These are phyloP conservation scores for Dinocampus coccinellae DNA, from an alignment of 2,888 invertebrate species.

Conservation along the genomic window DNA sequence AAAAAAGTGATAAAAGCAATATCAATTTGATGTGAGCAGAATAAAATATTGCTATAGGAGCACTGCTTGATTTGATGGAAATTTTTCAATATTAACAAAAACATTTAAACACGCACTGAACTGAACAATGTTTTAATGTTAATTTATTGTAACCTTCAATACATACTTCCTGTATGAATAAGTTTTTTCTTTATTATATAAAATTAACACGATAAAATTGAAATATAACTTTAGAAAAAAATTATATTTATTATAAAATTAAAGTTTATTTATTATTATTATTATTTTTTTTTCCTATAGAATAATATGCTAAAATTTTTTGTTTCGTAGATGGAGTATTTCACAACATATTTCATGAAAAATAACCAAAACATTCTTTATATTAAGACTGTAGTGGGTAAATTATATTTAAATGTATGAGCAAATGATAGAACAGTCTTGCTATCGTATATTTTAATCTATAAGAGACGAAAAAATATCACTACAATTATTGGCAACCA, in stretches of 20 bases:
- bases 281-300: too few relatives aligned
- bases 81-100: constrained; percentile 1
- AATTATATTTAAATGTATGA: not conserved
- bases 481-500: constrained; percentile 42
- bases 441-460: constrained; percentile 35
- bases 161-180: not conserved
- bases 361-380: too few relatives aligned
- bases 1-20: constrained; percentile 4
- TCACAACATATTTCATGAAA: too few relatives aligned
- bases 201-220: not conserved
- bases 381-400: too few relatives aligned
- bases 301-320: too few relatives aligned
- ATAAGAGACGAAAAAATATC: constrained; percentile 47
- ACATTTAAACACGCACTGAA: not conserved
- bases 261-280: too few relatives aligned
- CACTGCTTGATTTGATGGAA: not conserved
- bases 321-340: too few relatives aligned
- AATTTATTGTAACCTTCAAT: not conserved
- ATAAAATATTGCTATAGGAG: not conserved
- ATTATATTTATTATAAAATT: too few relatives aligned
- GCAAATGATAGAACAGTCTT: constrained; percentile 46
- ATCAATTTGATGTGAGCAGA: not conserved
- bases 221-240: too few relatives aligned
- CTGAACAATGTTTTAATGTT: not conserved
- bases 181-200: not conserved